Base-by-base conservation (phyloP, 1,140 invertebrate species). In the Tribolium madens region DNA sequence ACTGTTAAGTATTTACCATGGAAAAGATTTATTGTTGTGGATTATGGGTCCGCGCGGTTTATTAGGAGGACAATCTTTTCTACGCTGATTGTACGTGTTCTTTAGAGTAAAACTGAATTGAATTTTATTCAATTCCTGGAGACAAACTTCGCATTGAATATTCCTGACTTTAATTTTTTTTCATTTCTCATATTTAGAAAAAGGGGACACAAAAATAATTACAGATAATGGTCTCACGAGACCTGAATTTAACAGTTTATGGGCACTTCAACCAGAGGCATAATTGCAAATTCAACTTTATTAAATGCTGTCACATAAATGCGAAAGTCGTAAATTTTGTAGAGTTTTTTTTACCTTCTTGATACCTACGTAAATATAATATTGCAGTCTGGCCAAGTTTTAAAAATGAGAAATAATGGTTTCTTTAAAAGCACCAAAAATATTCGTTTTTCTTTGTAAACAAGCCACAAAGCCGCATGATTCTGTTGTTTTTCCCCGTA, bases 391-490 rank as follows among this genome's bases (percentile, higher is more conserved):
- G 57, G 26, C 31, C 12, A 13, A 33, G 26, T 26, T 64, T 33
- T 64, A 13, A 33, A 64, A 64, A 64, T 33, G 57, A 64, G 26
- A 64, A 64, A 64, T 33, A 26, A 64, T 64, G 57, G 57, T 14
- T 12, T n/a, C 57, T 21, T 9, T 31, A 3, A 14, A 64, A 64
- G 57, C 26, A 21, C 12, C 4, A 21, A 64, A 64, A 64, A 64
- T 64, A 33, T 64, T 64, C 57, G 13, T 33, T 64, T 64, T 64
- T 33, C 57, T 64, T 64, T 64, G 57, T 64, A 64, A 64, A 64
- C 57, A 64, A 6, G 10, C 57, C 33, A 64, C 21, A 64, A 33
- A 64, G n/a, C 26, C n/a, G 57, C 57, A 33, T 64, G 14, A 64
- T 57, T 64, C 12, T 9, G 18, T 64, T 6, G n/a, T 60, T 42